Base-by-base conservation (phyloP, 2,888 invertebrate species). In the Melipona beecheii region DNA sequence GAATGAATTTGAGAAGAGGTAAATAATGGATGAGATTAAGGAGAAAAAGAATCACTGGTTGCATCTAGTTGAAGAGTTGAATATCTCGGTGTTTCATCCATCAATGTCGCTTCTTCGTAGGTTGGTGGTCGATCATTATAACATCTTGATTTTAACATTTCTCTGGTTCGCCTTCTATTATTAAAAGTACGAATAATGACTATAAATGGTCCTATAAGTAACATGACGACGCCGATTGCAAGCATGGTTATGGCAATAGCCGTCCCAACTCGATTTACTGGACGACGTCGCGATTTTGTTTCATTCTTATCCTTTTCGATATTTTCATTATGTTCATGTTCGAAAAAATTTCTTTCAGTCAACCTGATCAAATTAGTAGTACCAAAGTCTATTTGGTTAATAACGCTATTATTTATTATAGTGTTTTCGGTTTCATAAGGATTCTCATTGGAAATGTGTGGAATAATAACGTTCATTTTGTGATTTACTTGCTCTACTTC, bases 71-170 rank as follows among this genome's bases (percentile, higher is more conserved):
- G 89, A 2, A 93, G 87, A 5, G 92, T 91, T 24, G 93, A 93
- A 69, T 93, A 93, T 68, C 92, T 91, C 11, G 93, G 93, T 6
- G 91, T 92, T 77, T 91, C 90, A 50, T 91, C 92, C 89, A 90
- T 91, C 21, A 90, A 77, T 4, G 91, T 91, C 1, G 90, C 93
- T 81, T 93, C 91, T 43, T 93, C 93, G 83, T 93, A 93, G n/a
- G 89, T 90, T 2, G 93, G 93, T 0, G 93, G 93, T n/a, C 88
- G 83, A 68, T 92, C 92, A 69, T 90, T 89, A 54, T 86, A 87
- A 11, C 76, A 85, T 13, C 89, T 89, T 21, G 90, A 75, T 77
- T 92, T 92, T 6, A 89, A 80, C 76, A 91, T 87, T 79, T 91
- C 89, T 80, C 75, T 82, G 50, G 75, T 76, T 84, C 91, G 83